Percentiles rank a stretch among this genome's conserved stretches.
These are phyloP conservation scores for Myopa tessellatipennis DNA, from an alignment of 2,888 invertebrate genomes.

Conservation along the genomic window DNA sequence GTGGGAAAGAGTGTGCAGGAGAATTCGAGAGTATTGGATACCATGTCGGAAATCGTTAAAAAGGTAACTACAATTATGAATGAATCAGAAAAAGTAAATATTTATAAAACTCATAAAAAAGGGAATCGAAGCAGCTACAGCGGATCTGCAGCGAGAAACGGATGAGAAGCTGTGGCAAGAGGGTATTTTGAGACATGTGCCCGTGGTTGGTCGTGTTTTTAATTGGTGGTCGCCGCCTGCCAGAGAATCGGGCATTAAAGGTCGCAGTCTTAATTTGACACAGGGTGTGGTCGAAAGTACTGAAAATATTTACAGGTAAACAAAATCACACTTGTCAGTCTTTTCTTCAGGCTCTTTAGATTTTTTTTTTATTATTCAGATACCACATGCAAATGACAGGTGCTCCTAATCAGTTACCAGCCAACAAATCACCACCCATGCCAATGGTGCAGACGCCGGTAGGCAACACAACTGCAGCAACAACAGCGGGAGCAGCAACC, in stretches of 20 bases:
- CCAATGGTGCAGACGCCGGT: slow-evolving; percentile 79
- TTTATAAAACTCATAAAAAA: slow-evolving; percentile 40
- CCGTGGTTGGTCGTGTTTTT: slow-evolving; percentile 91
- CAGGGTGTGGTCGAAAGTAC: slow-evolving; percentile 85
- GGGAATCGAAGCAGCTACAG: slow-evolving; percentile 93
- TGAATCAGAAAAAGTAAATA: not conserved
- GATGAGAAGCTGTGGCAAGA: slow-evolving; percentile 93
- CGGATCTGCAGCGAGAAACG: slow-evolving; percentile 90
- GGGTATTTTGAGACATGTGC: slow-evolving; percentile 92
- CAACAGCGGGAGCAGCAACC: slow-evolving; percentile 66
- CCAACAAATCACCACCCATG: slow-evolving; percentile 75
- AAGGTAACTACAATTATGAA: slow-evolving; percentile 55
- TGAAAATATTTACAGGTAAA: slow-evolving; percentile 76
- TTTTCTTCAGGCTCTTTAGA: not conserved
- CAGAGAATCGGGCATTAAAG: slow-evolving; percentile 79
- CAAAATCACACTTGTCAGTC: not conserved
- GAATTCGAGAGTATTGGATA: slow-evolving; percentile 89
- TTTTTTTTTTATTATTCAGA: slow-evolving; percentile 62
- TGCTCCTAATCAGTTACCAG: slow-evolving; percentile 71
- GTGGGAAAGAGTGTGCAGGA: slow-evolving; percentile 95
- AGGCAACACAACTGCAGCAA: slow-evolving; percentile 47
- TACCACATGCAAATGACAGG: slow-evolving; percentile 83
- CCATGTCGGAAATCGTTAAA: slow-evolving; percentile 95
- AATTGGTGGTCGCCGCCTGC: slow-evolving; percentile 96
- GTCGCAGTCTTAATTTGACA: slow-evolving; percentile 82